Conservation (phyloP, 2,888 invertebrate species). For the Priocnemis perturbator region DNA sequence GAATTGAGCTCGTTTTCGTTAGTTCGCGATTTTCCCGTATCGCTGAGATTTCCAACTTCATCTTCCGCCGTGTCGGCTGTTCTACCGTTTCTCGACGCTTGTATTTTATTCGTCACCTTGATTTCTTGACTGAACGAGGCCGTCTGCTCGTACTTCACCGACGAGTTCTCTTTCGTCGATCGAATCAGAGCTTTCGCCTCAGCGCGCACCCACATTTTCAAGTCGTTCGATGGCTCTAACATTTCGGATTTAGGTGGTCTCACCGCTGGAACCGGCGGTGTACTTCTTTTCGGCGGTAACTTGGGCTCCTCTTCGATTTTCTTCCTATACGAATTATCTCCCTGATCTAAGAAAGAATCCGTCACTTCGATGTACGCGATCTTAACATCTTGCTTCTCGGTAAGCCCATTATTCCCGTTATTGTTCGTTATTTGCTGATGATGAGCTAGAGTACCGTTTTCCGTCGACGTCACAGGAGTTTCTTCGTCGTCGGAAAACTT, state of each 20-base stretch:
- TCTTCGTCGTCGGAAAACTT: constrained; percentile 77
- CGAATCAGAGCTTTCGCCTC: constrained; percentile 60
- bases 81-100: background rate
- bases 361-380: constrained; percentile 70
- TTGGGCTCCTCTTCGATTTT: constrained; percentile 76
- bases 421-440: background rate
- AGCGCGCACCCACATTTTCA: constrained; percentile 67
- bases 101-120: background rate
- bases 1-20: constrained; percentile 25
- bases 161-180: constrained; percentile 32
- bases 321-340: constrained; percentile 53
- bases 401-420: constrained; percentile 15
- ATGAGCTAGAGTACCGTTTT: constrained; percentile 27
- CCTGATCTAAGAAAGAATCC: constrained; percentile 73
- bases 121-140: background rate
- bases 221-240: constrained; percentile 64
- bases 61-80: background rate
- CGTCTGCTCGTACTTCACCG: constrained; percentile 26
- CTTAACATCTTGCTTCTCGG: constrained; percentile 56
- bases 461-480: constrained; percentile 34
- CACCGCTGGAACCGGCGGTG: constrained; percentile 74
- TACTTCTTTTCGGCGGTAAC: constrained; percentile 75
- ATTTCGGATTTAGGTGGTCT: constrained; percentile 72
- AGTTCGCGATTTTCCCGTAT: background rate
- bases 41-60: background rate